These are phyloP conservation scores for Aphis craccivora DNA, from an alignment of 1,140 invertebrate genomes.

Conservation along the genomic window DNA sequence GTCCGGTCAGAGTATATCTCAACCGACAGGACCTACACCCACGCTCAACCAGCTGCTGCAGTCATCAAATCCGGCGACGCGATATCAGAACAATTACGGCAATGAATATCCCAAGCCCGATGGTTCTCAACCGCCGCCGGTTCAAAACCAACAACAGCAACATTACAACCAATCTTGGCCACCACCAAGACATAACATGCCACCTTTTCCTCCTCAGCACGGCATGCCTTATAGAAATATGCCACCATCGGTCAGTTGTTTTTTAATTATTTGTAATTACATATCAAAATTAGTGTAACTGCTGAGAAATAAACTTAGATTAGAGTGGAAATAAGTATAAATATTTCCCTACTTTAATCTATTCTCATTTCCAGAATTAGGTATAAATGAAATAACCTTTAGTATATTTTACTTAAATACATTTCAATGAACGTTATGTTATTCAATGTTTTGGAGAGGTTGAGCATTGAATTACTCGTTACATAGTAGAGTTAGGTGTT, in stretches of 20 bases:
- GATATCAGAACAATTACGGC: slow-evolving; percentile 68
- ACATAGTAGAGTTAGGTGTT: background rate
- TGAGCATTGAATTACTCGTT: background rate
- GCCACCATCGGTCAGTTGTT: slow-evolving; percentile 41
- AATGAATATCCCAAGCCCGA: slow-evolving; percentile 63
- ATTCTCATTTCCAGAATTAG: background rate
- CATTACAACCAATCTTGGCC: slow-evolving; percentile 60
- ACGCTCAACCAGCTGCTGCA: slow-evolving; percentile 89
- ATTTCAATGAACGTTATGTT: background rate
- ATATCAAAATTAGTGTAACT: background rate
- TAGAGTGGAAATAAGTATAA: background rate
- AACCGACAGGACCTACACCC: slow-evolving; percentile 86
- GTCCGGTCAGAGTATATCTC: slow-evolving; percentile 72
- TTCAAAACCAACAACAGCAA: slow-evolving; percentile 55
- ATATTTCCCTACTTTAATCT: background rate
- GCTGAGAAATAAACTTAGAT: background rate
- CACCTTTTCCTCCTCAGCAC: slow-evolving; percentile 68
- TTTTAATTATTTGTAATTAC: slow-evolving; percentile 4
- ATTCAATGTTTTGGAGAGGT: background rate
- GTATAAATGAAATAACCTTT: background rate
- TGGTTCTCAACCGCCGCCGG: slow-evolving; percentile 60
- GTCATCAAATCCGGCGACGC: slow-evolving; percentile 72
- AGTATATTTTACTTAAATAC: background rate
- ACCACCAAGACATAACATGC: slow-evolving; percentile 64
- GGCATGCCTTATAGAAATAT: slow-evolving; percentile 60